A percentile compares a stretch with the other conserved stretches of the same genome.
These are phyloP conservation scores for Galemys pyrenaicus DNA, from an alignment of 2,113 vertebrate genomes.

Conservation along the genomic window DNA sequence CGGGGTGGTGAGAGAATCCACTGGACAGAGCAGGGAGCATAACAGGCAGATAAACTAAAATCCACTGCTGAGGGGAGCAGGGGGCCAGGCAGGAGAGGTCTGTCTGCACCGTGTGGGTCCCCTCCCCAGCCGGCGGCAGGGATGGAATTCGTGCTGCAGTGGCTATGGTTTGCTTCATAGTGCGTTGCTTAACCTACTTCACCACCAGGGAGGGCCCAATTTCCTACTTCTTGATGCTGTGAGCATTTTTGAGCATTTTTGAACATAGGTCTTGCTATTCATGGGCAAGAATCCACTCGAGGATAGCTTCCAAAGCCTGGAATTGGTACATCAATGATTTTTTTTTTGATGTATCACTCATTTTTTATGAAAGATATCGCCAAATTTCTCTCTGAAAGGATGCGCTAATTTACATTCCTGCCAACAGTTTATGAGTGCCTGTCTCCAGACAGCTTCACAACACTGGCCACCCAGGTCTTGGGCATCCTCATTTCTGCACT, in stretches of 20 bases:
- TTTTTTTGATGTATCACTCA: no score
- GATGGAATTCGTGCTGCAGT: no score
- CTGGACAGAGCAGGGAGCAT: no score
- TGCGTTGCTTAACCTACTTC: no score
- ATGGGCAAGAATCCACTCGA: not conserved
- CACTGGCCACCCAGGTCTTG: not conserved
- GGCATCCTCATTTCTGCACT: constrained; percentile 27
- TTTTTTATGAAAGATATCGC: constrained; percentile 11
- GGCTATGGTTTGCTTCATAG: no score
- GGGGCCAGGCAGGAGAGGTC: no score
- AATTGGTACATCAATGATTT: constrained; percentile 2
- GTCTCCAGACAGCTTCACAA: not conserved
- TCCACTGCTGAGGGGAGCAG: no score
- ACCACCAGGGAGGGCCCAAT: no score
- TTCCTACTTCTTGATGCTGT: not conserved
- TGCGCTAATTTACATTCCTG: not conserved
- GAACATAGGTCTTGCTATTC: not conserved
- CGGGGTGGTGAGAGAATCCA: no score
- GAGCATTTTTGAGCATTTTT: not conserved
- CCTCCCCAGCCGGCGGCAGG: no score
- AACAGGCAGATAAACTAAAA: no score
- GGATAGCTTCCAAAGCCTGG: constrained; percentile 4
- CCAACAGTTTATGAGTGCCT: not conserved
- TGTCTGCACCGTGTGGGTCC: no score
- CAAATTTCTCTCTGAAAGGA: constrained; percentile 43